Conservation (phyloP, 1,140 invertebrate genomes). For the Mamestra configurata region DNA sequence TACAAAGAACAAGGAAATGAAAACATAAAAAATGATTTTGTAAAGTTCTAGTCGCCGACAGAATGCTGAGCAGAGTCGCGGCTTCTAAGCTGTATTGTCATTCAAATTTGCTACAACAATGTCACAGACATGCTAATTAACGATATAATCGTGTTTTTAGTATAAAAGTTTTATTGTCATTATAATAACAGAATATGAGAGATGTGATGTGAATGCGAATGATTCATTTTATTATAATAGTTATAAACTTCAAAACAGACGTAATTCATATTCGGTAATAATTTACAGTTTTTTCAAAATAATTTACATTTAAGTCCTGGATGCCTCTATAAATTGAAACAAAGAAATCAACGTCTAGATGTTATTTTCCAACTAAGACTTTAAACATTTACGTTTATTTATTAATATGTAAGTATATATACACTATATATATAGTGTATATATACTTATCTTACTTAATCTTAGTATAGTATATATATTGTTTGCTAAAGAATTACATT, state of each 20-base stretch:
- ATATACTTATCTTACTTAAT: too few relatives aligned
- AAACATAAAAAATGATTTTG: conserved; percentile 36
- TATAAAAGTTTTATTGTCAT: background rate
- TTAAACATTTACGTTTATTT: too few relatives aligned
- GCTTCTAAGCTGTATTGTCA: background rate
- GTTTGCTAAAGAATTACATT: too few relatives aligned
- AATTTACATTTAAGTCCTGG: too few relatives aligned
- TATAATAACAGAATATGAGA: background rate
- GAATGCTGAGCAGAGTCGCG: background rate
- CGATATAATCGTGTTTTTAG: background rate
- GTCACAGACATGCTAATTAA: background rate
- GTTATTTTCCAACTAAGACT: too few relatives aligned
- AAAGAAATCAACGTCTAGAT: background rate
- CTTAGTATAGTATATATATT: too few relatives aligned
- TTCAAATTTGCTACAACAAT: background rate
- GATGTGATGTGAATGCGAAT: background rate
- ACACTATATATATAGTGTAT: too few relatives aligned
- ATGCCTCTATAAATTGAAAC: background rate
- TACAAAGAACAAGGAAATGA: conserved; percentile 21
- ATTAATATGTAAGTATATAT: too few relatives aligned
- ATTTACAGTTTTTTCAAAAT: background rate
- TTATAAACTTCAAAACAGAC: background rate
- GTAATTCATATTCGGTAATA: background rate
- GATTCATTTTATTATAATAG: background rate
- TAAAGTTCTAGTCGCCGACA: conserved; percentile 2